Conservation (phyloP, 2,113 vertebrate species). For the Cephalopholis sonnerati region DNA sequence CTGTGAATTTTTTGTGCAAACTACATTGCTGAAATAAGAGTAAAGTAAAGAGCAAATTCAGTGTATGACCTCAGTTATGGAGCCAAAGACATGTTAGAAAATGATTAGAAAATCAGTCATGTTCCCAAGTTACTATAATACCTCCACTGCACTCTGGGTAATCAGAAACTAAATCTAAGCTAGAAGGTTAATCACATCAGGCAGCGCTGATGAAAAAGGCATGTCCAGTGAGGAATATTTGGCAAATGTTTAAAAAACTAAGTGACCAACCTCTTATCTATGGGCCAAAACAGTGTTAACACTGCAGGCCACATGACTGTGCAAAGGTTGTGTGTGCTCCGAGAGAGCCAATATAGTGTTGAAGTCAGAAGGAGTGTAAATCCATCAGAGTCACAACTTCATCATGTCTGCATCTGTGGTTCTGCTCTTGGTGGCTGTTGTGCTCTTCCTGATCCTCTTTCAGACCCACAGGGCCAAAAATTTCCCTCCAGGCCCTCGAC, state of each 20-base stretch:
- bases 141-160: background rate
- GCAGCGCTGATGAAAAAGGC: background rate
- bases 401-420: constrained; percentile 48
- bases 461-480: constrained; percentile 58
- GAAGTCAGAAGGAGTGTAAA: background rate
- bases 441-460: constrained; percentile 38
- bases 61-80: background rate
- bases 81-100: background rate
- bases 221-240: background rate
- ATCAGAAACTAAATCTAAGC: background rate
- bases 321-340: constrained; percentile 18
- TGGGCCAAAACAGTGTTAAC: background rate
- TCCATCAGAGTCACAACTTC: background rate
- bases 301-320: constrained; percentile 6
- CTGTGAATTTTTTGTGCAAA: background rate
- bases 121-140: background rate
- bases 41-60: background rate
- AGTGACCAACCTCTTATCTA: background rate
- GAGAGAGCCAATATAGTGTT: background rate
- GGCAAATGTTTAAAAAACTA: background rate
- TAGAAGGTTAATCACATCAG: background rate
- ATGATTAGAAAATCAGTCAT: no score
- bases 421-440: constrained; percentile 15
- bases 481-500: constrained; percentile 59
- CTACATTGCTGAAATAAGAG: no score